Percentiles rank a stretch among this genome's conserved stretches.
Evolutionary conservation across 2,113 vertebrate genomes (phyloP).

Genomic region (Thalassarche chlororhynchos): DNA sequence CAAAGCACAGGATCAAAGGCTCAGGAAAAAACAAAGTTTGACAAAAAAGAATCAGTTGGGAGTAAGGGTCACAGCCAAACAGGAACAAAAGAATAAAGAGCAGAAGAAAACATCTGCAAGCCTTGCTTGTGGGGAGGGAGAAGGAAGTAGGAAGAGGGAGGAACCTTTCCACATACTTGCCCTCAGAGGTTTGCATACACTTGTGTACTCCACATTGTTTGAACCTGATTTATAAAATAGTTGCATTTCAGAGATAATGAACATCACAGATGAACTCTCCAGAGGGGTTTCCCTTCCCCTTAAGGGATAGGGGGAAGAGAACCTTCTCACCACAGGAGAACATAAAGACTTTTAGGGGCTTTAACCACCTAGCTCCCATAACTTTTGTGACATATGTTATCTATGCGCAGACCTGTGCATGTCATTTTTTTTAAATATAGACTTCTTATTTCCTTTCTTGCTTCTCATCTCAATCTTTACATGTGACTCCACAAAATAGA

Average conservation of each 20-base stretch:
- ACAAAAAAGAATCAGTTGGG: constrained; percentile 22
- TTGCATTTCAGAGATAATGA: constrained; percentile 41
- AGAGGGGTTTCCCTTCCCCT: background rate
- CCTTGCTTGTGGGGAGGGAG: background rate
- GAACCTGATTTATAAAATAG: constrained; percentile 54
- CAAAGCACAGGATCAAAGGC: constrained; percentile 49
- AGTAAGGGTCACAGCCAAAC: constrained; percentile 49
- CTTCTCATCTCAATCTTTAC: background rate
- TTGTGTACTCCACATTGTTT: constrained; percentile 37
- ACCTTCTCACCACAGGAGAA: background rate
- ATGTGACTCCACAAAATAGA: background rate
- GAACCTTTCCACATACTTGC: constrained; percentile 37
- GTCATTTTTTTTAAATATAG: background rate
- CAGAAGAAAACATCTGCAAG: constrained; percentile 57
- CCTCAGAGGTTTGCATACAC: constrained; percentile 26
- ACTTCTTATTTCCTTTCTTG: background rate
- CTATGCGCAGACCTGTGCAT: background rate
- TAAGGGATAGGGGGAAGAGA: background rate
- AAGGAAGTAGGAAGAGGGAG: constrained; percentile 33
- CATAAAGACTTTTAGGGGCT: background rate
- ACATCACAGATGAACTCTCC: constrained; percentile 21
- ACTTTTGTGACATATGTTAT: background rate
- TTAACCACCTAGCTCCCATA: background rate
- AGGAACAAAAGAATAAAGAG: constrained; percentile 61
- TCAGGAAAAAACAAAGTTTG: constrained; percentile 59